Conservation (phyloP, 2,797 vertebrate species). For the Acrossocheilus wenchowensis region DNA sequence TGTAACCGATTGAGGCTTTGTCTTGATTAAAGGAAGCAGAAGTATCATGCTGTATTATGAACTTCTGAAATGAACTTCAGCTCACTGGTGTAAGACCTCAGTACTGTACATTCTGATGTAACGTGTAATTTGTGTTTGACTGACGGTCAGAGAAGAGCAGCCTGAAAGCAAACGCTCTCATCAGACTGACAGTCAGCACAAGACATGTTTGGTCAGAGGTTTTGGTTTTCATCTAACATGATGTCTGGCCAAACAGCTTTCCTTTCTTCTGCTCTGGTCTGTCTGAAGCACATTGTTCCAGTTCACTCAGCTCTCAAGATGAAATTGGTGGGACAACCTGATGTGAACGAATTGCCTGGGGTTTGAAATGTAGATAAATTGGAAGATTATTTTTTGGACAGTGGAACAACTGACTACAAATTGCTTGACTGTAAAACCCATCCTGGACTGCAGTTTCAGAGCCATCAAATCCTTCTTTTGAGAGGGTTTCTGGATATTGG, state of each 20-base stretch:
- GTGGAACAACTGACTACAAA: not conserved
- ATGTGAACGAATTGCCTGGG: not conserved
- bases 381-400: slow-evolving; percentile 4
- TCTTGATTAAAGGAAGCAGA: not conserved
- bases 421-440: slow-evolving; percentile 3
- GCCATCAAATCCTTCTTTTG: slow-evolving; percentile 12
- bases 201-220: not conserved
- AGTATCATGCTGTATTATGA: too few relatives aligned
- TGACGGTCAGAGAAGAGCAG: not conserved
- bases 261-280: not conserved
- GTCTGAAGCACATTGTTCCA: not conserved
- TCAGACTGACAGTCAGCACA: not conserved
- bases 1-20: not conserved
- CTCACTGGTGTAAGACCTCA: not conserved
- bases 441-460: not conserved
- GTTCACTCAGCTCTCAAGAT: slow-evolving; percentile 2
- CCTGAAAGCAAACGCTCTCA: not conserved
- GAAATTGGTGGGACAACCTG: not conserved
- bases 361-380: slow-evolving; percentile 9
- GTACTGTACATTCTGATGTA: not conserved
- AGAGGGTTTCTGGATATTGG: not conserved
- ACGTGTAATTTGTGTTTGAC: not conserved
- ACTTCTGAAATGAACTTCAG: not conserved
- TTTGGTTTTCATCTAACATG: slow-evolving; percentile 1
- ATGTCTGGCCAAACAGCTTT: not conserved